A percentile compares a stretch with the other conserved stretches of the same genome.
These are phyloP conservation scores for Pelvicachromis taeniatus DNA, from an alignment of 2,113 vertebrate genomes.

Conservation along the genomic window DNA sequence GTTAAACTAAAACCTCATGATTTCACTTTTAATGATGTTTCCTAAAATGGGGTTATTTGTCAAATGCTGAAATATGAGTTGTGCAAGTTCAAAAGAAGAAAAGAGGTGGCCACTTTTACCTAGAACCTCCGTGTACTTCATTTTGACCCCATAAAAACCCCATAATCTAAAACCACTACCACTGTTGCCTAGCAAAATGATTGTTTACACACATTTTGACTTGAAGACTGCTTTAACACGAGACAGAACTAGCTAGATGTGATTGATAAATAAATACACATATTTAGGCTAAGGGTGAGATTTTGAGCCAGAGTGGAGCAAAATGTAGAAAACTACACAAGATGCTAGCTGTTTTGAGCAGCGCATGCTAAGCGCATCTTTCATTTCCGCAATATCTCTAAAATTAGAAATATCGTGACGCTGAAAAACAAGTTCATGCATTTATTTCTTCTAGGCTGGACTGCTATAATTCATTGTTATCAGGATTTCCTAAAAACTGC, in stretches of 20 bases:
- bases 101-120: neutral
- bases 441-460: no score
- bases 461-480: no score
- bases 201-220: neutral
- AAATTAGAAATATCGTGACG: no score
- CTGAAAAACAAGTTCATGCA: no score
- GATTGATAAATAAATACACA: neutral
- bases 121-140: neutral
- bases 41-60: neutral
- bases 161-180: neutral
- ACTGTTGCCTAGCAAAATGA: neutral
- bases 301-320: neutral
- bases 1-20: neutral
- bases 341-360: neutral
- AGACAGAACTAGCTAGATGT: neutral
- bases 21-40: neutral
- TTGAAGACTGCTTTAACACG: no score
- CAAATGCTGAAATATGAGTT: neutral
- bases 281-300: neutral
- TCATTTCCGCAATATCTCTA: no score
- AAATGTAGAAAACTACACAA: neutral
- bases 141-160: neutral
- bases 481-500: no score
- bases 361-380: neutral
- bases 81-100: neutral